Conservation (phyloP, 1,140 invertebrate genomes). For the Drosophila obscura region DNA sequence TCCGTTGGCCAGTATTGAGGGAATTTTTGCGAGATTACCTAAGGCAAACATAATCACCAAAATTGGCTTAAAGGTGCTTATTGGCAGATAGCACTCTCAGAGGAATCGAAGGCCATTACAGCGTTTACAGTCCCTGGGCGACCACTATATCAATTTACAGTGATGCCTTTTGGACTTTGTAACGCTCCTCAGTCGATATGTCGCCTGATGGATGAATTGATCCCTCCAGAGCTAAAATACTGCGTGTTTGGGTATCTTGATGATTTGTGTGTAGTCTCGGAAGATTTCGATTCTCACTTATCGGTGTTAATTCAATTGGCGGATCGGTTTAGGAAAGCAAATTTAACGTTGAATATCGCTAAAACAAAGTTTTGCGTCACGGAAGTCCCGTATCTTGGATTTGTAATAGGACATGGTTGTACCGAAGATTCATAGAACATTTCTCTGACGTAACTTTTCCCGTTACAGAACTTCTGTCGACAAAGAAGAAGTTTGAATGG, state of each 20-base stretch:
- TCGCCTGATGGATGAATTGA: too few relatives aligned
- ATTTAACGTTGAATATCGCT: background rate
- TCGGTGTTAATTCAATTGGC: background rate
- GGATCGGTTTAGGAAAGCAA: background rate
- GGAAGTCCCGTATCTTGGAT: slow-evolving; percentile 25
- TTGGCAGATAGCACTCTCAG: too few relatives aligned
- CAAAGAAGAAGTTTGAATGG: slow-evolving; percentile 6
- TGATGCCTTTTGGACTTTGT: too few relatives aligned
- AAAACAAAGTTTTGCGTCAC: slow-evolving; percentile 12
- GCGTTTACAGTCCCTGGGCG: too few relatives aligned
- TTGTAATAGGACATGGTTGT: slow-evolving; percentile 59
- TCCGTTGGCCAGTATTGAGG: too few relatives aligned
- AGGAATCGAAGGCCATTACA: too few relatives aligned
- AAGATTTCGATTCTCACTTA: background rate
- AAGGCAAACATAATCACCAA: too few relatives aligned
- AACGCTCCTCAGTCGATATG: too few relatives aligned
- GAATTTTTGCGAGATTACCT: too few relatives aligned
- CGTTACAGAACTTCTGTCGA: slow-evolving; percentile 1
- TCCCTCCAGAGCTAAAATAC: too few relatives aligned
- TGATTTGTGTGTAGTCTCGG: slow-evolving; percentile 4
- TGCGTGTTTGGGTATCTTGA: background rate
- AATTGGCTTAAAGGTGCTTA: too few relatives aligned
- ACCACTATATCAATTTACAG: too few relatives aligned
- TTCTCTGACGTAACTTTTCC: slow-evolving; percentile 52
- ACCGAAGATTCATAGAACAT: slow-evolving; percentile 74